Percentiles rank a stretch among this genome's conserved stretches.
phyloP scores from a whole-genome alignment of 2,888 invertebrate genomes.

The Caenorhabditis plicata region DNA sequence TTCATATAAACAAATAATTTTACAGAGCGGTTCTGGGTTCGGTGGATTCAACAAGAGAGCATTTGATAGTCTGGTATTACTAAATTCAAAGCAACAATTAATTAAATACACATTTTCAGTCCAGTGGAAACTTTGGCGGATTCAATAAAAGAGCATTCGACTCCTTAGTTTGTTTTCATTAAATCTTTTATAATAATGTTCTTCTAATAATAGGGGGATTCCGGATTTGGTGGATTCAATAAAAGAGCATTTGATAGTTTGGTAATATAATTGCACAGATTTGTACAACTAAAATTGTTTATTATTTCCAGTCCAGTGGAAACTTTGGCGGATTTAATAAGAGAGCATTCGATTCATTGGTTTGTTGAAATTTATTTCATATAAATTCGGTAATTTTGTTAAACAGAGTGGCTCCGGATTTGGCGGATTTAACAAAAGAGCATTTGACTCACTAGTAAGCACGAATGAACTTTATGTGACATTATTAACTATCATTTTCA shows the following conservation, averaged over 20 bases:
- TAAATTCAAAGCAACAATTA: no score
- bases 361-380: slow-evolving; percentile 2
- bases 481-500: slow-evolving; percentile 31
- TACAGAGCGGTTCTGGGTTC: slow-evolving; percentile 29
- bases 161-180: slow-evolving; percentile 17
- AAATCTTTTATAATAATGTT: no score
- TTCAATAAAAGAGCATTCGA: slow-evolving; percentile 19
- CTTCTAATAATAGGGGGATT: no score
- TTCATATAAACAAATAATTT: not conserved
- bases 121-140: not conserved
- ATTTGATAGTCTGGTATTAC: slow-evolving; percentile 3
- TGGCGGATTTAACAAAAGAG: slow-evolving; percentile 17
- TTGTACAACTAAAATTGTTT: no score
- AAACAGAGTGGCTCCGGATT: slow-evolving; percentile 29
- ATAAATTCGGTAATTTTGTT: not conserved
- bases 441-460: slow-evolving; percentile 19
- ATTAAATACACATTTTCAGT: no score
- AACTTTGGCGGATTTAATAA: slow-evolving; percentile 4
- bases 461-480: slow-evolving; percentile 35
- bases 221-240: no score
- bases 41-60: slow-evolving; percentile 24
- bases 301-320: not conserved
- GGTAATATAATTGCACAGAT: no score
- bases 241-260: no score
- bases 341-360: slow-evolving; percentile 22